A percentile compares a stretch with the other conserved stretches of the same genome.
phyloP scores from a whole-genome alignment of 2,888 invertebrate species.

The Cerceris ruficornis region DNA sequence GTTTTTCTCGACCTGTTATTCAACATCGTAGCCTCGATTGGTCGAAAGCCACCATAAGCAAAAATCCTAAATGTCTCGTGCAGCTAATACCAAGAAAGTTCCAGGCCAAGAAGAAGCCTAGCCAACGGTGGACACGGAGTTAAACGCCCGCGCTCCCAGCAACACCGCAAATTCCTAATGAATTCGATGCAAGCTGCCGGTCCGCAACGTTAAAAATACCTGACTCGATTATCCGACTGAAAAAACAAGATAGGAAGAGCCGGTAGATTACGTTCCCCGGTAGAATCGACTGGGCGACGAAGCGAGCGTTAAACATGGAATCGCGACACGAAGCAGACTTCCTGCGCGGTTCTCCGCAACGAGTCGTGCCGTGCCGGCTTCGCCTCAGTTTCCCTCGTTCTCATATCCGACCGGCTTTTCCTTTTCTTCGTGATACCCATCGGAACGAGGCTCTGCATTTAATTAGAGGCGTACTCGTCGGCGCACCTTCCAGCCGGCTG shows the following conservation, averaged over 20 bases:
- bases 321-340: slow-evolving; percentile 72
- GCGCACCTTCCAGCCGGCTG: slow-evolving; percentile 11
- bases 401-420: slow-evolving; percentile 67
- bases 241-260: not conserved
- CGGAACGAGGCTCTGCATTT: slow-evolving; percentile 65
- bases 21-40: too few relatives aligned
- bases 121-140: too few relatives aligned
- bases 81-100: too few relatives aligned
- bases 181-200: too few relatives aligned
- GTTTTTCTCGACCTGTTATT: too few relatives aligned
- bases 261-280: not conserved
- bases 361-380: slow-evolving; percentile 1
- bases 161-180: too few relatives aligned
- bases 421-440: slow-evolving; percentile 70
- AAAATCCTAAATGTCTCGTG: too few relatives aligned
- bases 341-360: slow-evolving; percentile 52
- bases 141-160: too few relatives aligned
- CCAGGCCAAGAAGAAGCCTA: too few relatives aligned
- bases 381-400: slow-evolving; percentile 64
- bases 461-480: slow-evolving; percentile 62
- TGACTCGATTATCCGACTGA: too few relatives aligned
- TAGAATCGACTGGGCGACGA: slow-evolving; percentile 6
- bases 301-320: not conserved
- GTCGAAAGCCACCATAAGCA: too few relatives aligned
- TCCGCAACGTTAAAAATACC: too few relatives aligned